A percentile compares a stretch with the other conserved stretches of the same genome.
These are phyloP conservation scores for Solenopsis fugax DNA, from an alignment of 1,140 invertebrate species.

Conservation along the genomic window DNA sequence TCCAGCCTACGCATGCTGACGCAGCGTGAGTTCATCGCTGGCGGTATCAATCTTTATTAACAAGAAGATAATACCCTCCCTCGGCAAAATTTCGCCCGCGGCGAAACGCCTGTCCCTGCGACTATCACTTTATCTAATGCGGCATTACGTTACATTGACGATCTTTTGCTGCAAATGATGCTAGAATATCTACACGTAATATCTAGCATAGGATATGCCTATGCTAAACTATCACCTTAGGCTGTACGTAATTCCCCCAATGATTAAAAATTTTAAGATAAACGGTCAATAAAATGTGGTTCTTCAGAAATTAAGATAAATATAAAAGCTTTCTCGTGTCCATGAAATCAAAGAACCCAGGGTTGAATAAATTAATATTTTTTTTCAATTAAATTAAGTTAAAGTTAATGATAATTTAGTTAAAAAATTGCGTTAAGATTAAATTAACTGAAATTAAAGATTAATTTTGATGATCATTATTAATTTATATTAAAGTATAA, in stretches of 20 bases:
- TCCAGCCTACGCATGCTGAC: conserved; percentile 38
- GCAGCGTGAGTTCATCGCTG: conserved; percentile 35
- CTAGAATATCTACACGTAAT: conserved; percentile 33
- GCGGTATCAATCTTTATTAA: conserved; percentile 55
- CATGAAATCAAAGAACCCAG: background rate
- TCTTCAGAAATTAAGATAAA: background rate
- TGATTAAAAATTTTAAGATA: background rate
- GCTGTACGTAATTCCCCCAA: background rate
- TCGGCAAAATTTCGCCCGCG: conserved; percentile 34
- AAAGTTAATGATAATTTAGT: too few relatives aligned
- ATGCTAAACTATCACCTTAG: conserved; percentile 26
- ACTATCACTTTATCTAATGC: conserved; percentile 49
- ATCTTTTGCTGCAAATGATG: conserved; percentile 11
- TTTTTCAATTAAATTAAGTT: too few relatives aligned
- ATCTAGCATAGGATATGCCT: background rate
- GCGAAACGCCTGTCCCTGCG: conserved; percentile 12
- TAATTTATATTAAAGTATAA: too few relatives aligned
- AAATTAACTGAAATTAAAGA: too few relatives aligned
- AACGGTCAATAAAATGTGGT: background rate
- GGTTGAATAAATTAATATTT: too few relatives aligned
- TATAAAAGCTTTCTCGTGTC: background rate
- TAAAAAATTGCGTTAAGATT: too few relatives aligned
- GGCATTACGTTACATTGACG: conserved; percentile 21
- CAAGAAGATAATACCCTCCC: conserved; percentile 31
- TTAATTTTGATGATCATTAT: too few relatives aligned